Evolutionary conservation across 2,888 invertebrate species (phyloP), one percentile per base, ranked within the genome.

Genomic region (Callyntrura guangdongensis): DNA sequence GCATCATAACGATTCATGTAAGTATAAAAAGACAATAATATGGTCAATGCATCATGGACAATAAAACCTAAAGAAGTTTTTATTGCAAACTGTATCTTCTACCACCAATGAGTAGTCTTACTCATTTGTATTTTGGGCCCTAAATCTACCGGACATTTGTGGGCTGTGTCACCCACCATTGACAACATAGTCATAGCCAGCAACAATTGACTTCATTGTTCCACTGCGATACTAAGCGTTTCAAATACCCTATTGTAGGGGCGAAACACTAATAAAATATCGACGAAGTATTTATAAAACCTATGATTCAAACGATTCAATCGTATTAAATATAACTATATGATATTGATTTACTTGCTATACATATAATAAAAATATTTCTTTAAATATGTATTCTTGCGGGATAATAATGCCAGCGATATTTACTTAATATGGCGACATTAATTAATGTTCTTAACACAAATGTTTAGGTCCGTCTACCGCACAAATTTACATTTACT

Each of bases 121-220:
- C n/a, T n/a, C n/a, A n/a, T n/a, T n/a, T n/a, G n/a, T n/a, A n/a
- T n/a, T n/a, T n/a, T n/a, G n/a, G n/a, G n/a, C n/a, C n/a, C 36
- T 36, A 36, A 36, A 36, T 36, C 36, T 36, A 36, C 36, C 36
- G 36, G 36, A 36, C 36, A 36, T 36, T n/a, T n/a, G n/a, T n/a
- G n/a, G n/a, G n/a, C n/a, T n/a, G n/a, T n/a, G n/a, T n/a, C n/a
- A 49, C 11, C 49, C 49, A 49, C 36, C 36, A 36, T 36, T 36
- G 36, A 6, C 36, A 4, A 4, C 2, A 36, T 36, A 36, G 3
- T 36, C 17, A 53, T 17, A 36, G 3, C 36, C 36, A 36, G 6
- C 36, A 53, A 53, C 77, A 77, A 53, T 77, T 53, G 49, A 49
- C 20, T 49, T 74, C 20, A 49, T 74, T 74, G 20, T 49, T 74